Conservation (phyloP, 53 echinoderm and acorn worm genomes). For the Stichopus horrens region DNA sequence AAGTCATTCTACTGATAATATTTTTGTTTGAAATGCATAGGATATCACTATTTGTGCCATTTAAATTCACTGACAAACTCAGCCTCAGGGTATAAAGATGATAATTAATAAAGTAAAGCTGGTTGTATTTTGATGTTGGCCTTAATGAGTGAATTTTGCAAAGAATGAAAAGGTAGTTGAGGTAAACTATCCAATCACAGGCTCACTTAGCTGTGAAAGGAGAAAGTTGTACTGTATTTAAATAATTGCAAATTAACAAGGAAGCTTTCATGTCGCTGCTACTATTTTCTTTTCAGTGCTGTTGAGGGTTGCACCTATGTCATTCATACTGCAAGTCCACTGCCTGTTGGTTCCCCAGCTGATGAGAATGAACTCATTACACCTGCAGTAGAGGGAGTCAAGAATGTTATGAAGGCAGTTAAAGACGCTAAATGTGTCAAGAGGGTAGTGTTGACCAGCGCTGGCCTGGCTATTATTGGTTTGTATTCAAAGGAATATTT, state of each 20-base stretch:
- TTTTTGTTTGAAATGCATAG: no score
- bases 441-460: conserved; percentile 73
- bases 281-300: conserved; percentile 63
- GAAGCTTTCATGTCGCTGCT: not conserved
- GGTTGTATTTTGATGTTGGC: no score
- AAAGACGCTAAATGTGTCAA: conserved; percentile 71
- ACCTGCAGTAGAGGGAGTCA: conserved; percentile 91
- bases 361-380: conserved; percentile 80
- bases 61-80: no score
- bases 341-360: conserved; percentile 64
- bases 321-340: conserved; percentile 85
- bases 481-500: not conserved
- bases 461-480: conserved; percentile 69
- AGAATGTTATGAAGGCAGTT: conserved; percentile 76
- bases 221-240: not conserved
- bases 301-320: conserved; percentile 90
- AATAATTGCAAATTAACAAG: not conserved
- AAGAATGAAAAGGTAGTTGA: no score
- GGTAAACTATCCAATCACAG: no score
- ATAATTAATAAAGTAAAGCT: no score
- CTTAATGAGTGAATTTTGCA: no score
- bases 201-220: no score
- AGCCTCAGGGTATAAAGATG: no score
- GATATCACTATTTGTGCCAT: no score
- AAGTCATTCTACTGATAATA: no score